Base-by-base conservation (phyloP, 2,797 vertebrate species). In the Meriones psammophilus region DNA sequence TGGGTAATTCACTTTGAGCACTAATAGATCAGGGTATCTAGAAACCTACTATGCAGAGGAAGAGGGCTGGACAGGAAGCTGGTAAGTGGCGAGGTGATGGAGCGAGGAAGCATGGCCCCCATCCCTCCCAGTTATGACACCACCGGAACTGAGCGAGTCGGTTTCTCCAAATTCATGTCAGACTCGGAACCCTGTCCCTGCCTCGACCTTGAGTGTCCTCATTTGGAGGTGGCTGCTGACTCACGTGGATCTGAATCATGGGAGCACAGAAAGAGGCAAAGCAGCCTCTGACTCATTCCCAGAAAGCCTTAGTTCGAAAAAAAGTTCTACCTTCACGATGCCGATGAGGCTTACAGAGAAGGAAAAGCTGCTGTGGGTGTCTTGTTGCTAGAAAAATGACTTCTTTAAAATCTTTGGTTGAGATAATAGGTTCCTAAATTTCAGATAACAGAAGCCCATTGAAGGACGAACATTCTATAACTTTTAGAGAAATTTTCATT, bases 361-460 rank as follows among this genome's bases (percentile, higher is more conserved):
- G 64, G 30, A 74, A 42, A 62, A 96, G n/a, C 30, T 79, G 54
- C 89, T 54, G 64, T 1, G 94, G 66, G 42, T 24, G 74, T 76
- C 62, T 83, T 96, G 36, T 91, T 94, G 58, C 91, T 42, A 91
- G 79, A 96, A 97, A 90, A 90, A 88, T 92, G 20, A 46, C 20
- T 66, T 78, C 42, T n/a, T 69, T 66, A 17, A 76, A 89, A 73
- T 42, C 2, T 88, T 71, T 20, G 2, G 7, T 64, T 96, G 46
- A 36, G 28, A 93, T 71, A 10, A 58, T 30, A 92, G 60, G 7
- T 39, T 94, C 54, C 64, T 77, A 76, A 81, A 60, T 81, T 90
- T 96, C 86, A 94, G 46, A 33, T 89, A 91, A 77, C 28, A 64
- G 54, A 89, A 93, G 42, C 69, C 15, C 42, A n/a, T 1, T 87